A percentile compares a stretch with the other conserved stretches of the same genome.
Evolutionary conservation across 92 coral and sea anemone genomes (phyloP).

Genomic region (Heteractis magnifica): DNA sequence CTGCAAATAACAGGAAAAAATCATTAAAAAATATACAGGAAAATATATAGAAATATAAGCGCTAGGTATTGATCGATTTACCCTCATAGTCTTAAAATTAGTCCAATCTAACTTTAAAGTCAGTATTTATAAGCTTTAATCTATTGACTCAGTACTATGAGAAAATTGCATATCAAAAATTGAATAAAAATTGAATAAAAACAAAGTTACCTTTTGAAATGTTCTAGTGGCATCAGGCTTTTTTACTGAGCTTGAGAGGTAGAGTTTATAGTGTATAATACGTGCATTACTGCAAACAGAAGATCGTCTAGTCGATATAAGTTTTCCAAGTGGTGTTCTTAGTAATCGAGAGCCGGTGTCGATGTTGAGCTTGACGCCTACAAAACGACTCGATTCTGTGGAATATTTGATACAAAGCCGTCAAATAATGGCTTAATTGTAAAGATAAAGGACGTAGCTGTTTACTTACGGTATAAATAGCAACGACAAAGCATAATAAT

Average conservation of each 20-base stretch:
- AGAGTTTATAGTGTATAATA: not conserved
- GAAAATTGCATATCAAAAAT: not conserved
- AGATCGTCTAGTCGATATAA: not conserved
- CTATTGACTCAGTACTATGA: not conserved
- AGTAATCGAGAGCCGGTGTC: conserved; percentile 19
- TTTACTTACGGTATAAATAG: conserved; percentile 63
- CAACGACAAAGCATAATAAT: conserved; percentile 54
- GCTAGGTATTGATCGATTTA: not conserved
- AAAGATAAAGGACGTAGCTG: not conserved
- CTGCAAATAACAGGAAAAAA: not conserved
- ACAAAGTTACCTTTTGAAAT: conserved; percentile 7
- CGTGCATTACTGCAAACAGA: conserved; percentile 7
- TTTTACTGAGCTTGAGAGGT: not conserved
- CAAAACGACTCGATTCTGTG: conserved; percentile 31
- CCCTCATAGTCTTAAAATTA: not conserved
- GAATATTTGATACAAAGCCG: conserved; percentile 8
- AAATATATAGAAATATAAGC: not conserved
- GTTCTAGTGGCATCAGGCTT: not conserved
- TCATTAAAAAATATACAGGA: not conserved
- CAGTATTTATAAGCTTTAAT: not conserved
- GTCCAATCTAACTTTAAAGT: not conserved
- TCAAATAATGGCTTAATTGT: not conserved
- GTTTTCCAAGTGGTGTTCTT: not conserved
- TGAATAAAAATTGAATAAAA: not conserved
- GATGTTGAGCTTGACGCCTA: conserved; percentile 3